phyloP scores from a whole-genome alignment of 2,113 vertebrate species.

The Mormoops blainvillei region DNA sequence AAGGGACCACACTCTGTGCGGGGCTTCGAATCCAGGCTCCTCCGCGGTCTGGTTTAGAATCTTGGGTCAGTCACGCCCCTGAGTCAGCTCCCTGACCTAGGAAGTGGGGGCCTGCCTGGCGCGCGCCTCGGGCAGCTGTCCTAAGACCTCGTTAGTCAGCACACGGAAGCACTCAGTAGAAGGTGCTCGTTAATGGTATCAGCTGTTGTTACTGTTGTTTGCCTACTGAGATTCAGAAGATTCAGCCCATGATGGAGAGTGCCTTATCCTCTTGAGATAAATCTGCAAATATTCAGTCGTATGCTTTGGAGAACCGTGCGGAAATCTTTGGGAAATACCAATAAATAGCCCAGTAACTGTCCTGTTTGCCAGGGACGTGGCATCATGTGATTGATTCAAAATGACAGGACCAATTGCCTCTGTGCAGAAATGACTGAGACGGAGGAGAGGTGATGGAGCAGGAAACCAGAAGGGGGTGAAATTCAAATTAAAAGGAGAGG shows the following conservation, averaged over 20 bases:
- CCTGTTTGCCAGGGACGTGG: background rate
- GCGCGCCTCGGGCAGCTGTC: background rate
- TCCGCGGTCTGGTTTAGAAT: background rate
- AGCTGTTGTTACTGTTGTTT: too few relatives aligned
- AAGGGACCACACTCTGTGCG: background rate
- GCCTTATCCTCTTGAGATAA: background rate
- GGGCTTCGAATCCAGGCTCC: background rate
- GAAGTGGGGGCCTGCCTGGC: background rate
- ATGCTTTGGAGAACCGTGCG: background rate
- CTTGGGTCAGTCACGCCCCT: background rate
- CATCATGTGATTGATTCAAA: background rate
- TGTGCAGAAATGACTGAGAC: background rate
- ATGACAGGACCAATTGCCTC: background rate
- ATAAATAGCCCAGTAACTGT: background rate
- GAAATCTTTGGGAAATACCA: background rate
- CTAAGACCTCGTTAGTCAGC: background rate
- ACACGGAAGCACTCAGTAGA: background rate
- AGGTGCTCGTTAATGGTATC: too few relatives aligned
- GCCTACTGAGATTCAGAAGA: too few relatives aligned
- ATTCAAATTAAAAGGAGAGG: background rate
- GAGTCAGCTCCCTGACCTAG: background rate
- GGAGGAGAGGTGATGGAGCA: background rate
- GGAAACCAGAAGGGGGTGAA: rapidly evolving
- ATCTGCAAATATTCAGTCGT: background rate
- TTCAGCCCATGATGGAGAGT: too few relatives aligned